Evolutionary conservation across 2,113 vertebrate species (phyloP), one percentile per base, ranked within the genome.

Genomic region (Pipra filicauda): DNA sequence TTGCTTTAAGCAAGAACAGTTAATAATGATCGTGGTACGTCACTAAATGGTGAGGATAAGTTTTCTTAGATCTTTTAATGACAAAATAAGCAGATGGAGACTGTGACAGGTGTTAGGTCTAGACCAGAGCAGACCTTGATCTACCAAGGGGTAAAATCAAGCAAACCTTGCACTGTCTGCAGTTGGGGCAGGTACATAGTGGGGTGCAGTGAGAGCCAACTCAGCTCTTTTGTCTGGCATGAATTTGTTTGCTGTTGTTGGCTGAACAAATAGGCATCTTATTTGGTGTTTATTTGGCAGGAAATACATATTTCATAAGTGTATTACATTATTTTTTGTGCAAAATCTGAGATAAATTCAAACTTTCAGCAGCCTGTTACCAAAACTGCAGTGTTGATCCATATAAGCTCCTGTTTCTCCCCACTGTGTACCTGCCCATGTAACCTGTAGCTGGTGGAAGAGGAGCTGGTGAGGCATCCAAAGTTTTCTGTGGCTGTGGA

Each of bases 361-460:
- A 11, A 16, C 46, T 91, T 43, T 19, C 5, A 72, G 39, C 20
- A 23, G 26, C 41, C 72, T 57, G 7, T 67, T 95, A n/a, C 27
- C 33, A 30, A 13, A 83, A 31, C 11, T 61, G 39, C 3, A 6
- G 11, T 20, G 12, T 46, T n/a, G 33, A 75, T 54, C n/a, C 46
- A 5, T 41, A 1, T 41, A 55, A 11, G 30, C 33, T 73, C 20
- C 0, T 51, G 30, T 31, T 17, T n/a, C 12, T 86, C 17, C 15
- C 12, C 28, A 43, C 18, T 8, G 3, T 1, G 1, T 12, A 18
- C 30, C 43, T 88, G 52, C 69, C 44, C 9, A 0, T 0, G 3
- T 5, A 7, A 44, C 26, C 22, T 79, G 58, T 33, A 52, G 64
- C 79, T 43, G 28, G 17, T 17, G 49, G 43, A 55, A 35, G 41